phyloP scores from a whole-genome alignment of 2,113 vertebrate species.

The Scolopax mira region DNA sequence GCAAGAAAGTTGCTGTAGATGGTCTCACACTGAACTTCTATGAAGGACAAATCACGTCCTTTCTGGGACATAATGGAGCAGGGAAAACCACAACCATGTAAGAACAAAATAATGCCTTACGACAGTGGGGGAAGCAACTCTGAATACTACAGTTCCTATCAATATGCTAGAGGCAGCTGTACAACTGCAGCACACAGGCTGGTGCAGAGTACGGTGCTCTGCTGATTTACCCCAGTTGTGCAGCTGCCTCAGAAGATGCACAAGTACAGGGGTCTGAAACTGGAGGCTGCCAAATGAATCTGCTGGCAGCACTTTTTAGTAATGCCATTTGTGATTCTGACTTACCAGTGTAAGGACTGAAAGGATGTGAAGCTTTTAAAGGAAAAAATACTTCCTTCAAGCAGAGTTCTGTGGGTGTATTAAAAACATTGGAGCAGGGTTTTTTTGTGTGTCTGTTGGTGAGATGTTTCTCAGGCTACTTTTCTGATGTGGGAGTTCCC shows the following conservation, averaged over 20 bases:
- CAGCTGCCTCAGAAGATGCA: not conserved
- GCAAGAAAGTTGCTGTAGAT: conserved; percentile 93
- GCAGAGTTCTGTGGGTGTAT: not conserved
- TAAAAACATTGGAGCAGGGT: not conserved
- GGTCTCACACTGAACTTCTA: conserved; percentile 94
- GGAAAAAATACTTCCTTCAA: not conserved
- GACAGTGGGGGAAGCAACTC: not conserved
- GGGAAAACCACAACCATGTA: conserved; percentile 99
- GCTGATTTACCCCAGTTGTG: not conserved
- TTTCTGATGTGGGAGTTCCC: not conserved
- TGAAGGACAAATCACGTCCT: conserved; percentile 97
- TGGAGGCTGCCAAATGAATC: not conserved
- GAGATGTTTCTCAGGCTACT: not conserved
- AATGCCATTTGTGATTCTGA: not conserved
- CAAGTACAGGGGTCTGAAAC: not conserved
- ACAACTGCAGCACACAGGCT: not conserved
- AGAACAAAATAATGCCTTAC: conserved; percentile 49
- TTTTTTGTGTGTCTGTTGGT: not conserved
- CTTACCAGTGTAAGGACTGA: not conserved
- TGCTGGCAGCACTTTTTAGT: not conserved
- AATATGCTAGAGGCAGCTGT: not conserved
- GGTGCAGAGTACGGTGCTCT: not conserved
- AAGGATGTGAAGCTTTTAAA: not conserved
- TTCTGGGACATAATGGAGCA: conserved; percentile 96
- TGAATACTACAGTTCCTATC: not conserved